Evolutionary conservation across 2,888 invertebrate species (phyloP), one percentile per base, ranked within the genome.

Genomic region (Apodemia mormo): DNA sequence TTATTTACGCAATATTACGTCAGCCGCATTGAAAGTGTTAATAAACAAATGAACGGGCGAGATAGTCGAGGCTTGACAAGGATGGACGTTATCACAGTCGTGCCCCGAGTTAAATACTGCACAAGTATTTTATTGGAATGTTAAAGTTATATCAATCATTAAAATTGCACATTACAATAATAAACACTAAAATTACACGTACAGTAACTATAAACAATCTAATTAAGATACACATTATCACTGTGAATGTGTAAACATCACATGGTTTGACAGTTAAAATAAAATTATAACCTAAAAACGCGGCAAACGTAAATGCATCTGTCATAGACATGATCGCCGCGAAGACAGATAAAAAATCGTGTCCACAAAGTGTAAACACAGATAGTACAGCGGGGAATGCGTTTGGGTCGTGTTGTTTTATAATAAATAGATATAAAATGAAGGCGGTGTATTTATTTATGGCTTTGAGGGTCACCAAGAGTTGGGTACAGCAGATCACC

Each of bases 401-500:
- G 49, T 79, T 72, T 54, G 81, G 77, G 72, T 88, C 83, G 82
- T 86, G 82, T 71, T 82, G 76, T 79, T 82, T 84, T 72, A 86
- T 79, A 75, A 83, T 79, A 73, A 84, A 80, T 75, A 87, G 81
- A 79, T 85, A 88, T 72, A 84, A 72, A 69, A 82, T 82, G 77
- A 85, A 81, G 81, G 85, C 80, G 79, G 84, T 83, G 74, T 84
- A 80, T 76, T 81, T 79, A 78, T 82, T 76, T 85, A 86, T 85
- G 86, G 86, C 85, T 79, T 81, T 79, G 77, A 72, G 81, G 77
- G 81, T 80, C 77, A 82, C 82, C 80, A 82, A 80, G 82, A 82
- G 81, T 76, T 75, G 78, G 81, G 81, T 80, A 79, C 85, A 87
- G 83, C 86, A 88, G 90, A 92, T 92, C 92, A 93, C 88, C 92